Conservation (phyloP, 2,113 vertebrate genomes). For the Megaceryle torquata region DNA sequence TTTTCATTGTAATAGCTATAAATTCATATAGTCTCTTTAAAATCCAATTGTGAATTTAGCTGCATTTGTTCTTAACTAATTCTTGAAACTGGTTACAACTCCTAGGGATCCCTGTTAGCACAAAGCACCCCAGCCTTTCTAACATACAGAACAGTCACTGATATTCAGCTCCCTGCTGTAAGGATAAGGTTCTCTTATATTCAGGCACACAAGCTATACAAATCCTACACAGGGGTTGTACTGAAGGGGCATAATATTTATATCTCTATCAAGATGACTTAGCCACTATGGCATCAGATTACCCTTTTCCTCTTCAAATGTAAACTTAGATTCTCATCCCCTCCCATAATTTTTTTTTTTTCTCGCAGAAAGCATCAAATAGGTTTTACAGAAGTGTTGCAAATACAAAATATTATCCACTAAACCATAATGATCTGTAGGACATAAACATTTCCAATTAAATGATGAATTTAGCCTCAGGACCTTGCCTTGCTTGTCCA, state of each 20-base stretch:
- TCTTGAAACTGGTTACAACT: not conserved
- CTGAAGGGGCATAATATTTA: not conserved
- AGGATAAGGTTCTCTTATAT: not conserved
- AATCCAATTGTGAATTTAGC: not conserved
- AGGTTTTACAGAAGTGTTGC: not conserved
- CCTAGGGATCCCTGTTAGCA: not conserved
- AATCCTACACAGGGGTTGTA: not conserved
- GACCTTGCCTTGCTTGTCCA: not conserved
- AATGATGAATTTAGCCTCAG: not conserved
- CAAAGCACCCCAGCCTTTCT: not conserved
- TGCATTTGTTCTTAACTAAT: not conserved
- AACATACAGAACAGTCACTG: rapidly evolving
- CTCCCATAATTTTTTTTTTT: not conserved
- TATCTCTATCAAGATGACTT: not conserved
- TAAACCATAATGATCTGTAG: not conserved
- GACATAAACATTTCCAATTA: not conserved
- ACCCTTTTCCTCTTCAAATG: not conserved
- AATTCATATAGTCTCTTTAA: not conserved
- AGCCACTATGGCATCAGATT: not conserved
- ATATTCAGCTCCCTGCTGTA: not conserved
- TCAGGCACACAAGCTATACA: not conserved
- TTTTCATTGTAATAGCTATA: not conserved
- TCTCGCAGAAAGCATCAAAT: not conserved
- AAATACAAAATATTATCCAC: not conserved
- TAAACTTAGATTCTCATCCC: not conserved